phyloP scores from a whole-genome alignment of 2,888 invertebrate genomes.

The Orthonychiurus folsomi region DNA sequence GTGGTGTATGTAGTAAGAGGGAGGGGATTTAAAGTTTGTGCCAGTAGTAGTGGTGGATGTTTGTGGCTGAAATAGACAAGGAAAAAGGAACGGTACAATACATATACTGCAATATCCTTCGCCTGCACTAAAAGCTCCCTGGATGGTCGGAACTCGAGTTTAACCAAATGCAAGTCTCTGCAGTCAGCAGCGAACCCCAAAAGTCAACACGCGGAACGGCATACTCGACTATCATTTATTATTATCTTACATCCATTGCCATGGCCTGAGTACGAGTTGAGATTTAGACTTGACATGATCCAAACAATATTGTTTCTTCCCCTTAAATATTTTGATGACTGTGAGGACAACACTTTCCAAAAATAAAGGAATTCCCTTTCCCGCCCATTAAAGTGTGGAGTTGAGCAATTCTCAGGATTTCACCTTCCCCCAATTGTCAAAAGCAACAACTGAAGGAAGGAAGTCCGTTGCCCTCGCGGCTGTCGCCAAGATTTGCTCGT shows the following conservation, averaged over 20 bases:
- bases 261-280: not conserved
- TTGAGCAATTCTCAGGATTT: too few species aligned
- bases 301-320: slow-evolving; percentile 2
- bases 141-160: too few species aligned
- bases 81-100: not conserved
- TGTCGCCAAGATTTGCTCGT: too few species aligned
- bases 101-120: too few species aligned
- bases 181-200: slow-evolving; percentile 19
- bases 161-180: too few species aligned
- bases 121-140: too few species aligned
- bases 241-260: not conserved
- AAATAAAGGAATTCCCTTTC: not conserved
- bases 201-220: slow-evolving; percentile 24
- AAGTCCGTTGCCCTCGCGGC: too few species aligned
- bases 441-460: too few species aligned
- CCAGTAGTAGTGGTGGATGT: not conserved
- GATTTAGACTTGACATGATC: not conserved
- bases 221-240: slow-evolving; percentile 2
- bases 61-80: not conserved
- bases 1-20: not conserved
- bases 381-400: not conserved
- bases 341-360: not conserved
- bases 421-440: too few species aligned
- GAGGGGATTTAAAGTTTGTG: not conserved
- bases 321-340: not conserved